A percentile compares a stretch with the other conserved stretches of the same genome.
Evolutionary conservation across 2,797 vertebrate species (phyloP).

Genomic region (Poecile montanus): DNA sequence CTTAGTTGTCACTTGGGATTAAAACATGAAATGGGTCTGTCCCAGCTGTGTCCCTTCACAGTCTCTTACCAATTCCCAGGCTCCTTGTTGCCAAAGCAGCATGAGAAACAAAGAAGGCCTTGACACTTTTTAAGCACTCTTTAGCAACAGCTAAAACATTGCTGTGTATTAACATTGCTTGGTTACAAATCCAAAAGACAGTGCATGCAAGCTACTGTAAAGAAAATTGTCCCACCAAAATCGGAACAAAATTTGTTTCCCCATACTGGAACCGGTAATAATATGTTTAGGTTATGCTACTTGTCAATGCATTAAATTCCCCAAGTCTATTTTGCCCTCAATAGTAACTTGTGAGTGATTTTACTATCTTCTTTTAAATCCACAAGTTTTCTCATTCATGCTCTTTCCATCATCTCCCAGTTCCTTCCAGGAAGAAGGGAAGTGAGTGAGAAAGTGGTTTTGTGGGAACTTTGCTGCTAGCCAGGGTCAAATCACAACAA

Average conservation of each 20-base stretch:
- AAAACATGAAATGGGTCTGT: neutral
- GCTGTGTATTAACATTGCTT: neutral
- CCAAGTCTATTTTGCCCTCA: neutral
- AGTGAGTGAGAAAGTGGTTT: neutral
- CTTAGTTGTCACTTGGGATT: neutral
- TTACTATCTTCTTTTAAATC: neutral
- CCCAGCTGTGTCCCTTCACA: neutral
- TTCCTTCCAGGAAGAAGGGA: neutral
- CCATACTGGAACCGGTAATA: neutral
- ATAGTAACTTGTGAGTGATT: neutral
- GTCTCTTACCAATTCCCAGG: neutral
- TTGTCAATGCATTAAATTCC: neutral
- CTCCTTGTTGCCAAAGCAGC: neutral
- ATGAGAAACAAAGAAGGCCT: neutral
- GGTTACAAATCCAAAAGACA: neutral
- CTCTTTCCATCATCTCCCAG: neutral
- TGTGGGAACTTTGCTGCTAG: neutral
- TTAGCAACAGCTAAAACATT: neutral
- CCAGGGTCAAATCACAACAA: neutral
- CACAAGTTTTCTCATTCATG: neutral
- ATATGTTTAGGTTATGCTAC: neutral
- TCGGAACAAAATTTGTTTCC: neutral
- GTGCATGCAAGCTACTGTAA: neutral
- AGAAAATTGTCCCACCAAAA: neutral
- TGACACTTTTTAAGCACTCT: neutral